Evolutionary conservation across 1,140 invertebrate genomes (phyloP), one percentile per base, ranked within the genome.

Genomic region (Papilio xuthus): DNA sequence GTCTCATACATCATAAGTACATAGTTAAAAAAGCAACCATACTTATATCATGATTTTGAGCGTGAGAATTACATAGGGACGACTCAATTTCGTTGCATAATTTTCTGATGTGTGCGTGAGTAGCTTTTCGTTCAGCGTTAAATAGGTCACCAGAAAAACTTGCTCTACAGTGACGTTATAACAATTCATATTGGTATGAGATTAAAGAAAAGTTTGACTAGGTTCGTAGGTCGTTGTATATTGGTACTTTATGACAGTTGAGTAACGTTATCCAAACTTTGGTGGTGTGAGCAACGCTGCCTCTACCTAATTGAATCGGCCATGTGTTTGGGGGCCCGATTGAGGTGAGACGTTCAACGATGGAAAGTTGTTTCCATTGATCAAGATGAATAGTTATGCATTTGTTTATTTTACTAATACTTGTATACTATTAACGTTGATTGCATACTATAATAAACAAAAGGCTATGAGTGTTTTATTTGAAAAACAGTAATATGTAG

Each of bases 251-350:
- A 42, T 20, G 18, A 47, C 41, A 32, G 69, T 83, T 81, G 73
- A 78, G 83, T 79, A 82, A 80, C 53, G 72, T 79, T 80, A 44
- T 78, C 74, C 78, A 80, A 82, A 80, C 60, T 76, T 69, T 78
- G 42, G 15, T 80, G 50, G 32, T 73, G 41, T 69, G 20, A 26
- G 70, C 53, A 74, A 47, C 73, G 37, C 23, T 73, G 71, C 71
- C 20, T 79, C 53, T 73, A 41, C 70, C 53, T 47, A 74, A 79
- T 73, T 74, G 70, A 73, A 79, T 44, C 28, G 78, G 32, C 74
- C 71, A 72, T 74, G 70, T 73, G 47, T 42, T 37, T 63, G 75
- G 77, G 78, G 83, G 81, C 81, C 53, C 79, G 44, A 26, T 73
- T 79, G 71, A 79, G 83, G 81, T 79, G 81, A 42, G 32, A 32